Percentiles rank a stretch among this genome's conserved stretches.
Evolutionary conservation across 2,113 vertebrate species (phyloP).

Genomic region (Dendropsophus ebraccatus): DNA sequence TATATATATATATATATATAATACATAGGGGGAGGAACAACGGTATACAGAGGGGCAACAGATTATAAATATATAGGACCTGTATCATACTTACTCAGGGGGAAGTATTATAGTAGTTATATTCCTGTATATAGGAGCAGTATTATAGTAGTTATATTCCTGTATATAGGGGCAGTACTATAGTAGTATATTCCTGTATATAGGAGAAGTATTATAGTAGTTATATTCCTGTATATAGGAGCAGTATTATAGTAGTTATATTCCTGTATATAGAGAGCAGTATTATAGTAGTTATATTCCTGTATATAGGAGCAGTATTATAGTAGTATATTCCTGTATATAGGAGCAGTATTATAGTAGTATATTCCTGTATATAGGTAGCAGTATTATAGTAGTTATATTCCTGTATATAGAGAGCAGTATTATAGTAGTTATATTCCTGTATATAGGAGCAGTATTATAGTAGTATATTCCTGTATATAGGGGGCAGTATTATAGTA

Average conservation of each 20-base stretch:
- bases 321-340: slow-evolving; percentile 11
- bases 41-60: not conserved
- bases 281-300: slow-evolving; percentile 21
- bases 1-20: no score
- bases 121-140: not conserved
- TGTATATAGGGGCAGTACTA: slow-evolving; percentile 2
- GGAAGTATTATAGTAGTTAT: not conserved
- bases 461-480: slow-evolving; percentile 11
- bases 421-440: slow-evolving; percentile 21
- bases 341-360: not conserved
- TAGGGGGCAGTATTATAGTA: not conserved
- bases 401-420: not conserved
- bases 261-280: slow-evolving; percentile 9
- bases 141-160: slow-evolving; percentile 18
- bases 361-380: slow-evolving; percentile 5
- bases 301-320: slow-evolving; percentile 8
- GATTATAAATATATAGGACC: not conserved
- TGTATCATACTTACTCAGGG: not conserved
- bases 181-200: slow-evolving; percentile 16
- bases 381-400: slow-evolving; percentile 17
- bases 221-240: slow-evolving; percentile 1
- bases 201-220: slow-evolving; percentile 12
- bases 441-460: slow-evolving; percentile 8
- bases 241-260: slow-evolving; percentile 16
- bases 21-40: not conserved